Conservation (phyloP, 92 coral and sea anemone genomes). For the Actinernus sp. region DNA sequence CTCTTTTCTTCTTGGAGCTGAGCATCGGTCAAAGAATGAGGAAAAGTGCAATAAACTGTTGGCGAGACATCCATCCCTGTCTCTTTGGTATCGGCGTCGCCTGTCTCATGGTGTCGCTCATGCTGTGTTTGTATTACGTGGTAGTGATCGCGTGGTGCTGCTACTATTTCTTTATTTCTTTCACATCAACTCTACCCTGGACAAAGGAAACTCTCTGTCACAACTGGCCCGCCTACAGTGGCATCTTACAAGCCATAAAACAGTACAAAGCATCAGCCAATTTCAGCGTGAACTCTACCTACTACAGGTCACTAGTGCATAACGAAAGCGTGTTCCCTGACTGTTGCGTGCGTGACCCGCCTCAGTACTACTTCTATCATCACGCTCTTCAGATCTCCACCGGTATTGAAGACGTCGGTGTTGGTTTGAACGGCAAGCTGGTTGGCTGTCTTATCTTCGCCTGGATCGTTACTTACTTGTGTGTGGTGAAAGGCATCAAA, state of each 20-base stretch:
- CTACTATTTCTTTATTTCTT: constrained; percentile 92
- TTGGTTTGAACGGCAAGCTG: constrained; percentile 90
- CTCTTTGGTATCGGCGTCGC: constrained; percentile 97
- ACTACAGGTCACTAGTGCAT: not conserved
- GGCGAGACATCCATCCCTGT: constrained; percentile 97
- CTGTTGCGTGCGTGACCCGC: constrained; percentile 97
- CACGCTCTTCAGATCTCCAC: constrained; percentile 93
- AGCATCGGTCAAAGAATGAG: constrained; percentile 97
- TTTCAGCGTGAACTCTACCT: constrained; percentile 17
- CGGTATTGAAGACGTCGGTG: constrained; percentile 78
- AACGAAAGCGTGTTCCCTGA: constrained; percentile 64
- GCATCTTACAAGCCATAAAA: constrained; percentile 11
- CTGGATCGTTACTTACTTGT: constrained; percentile 94
- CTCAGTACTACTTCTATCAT: constrained; percentile 96
- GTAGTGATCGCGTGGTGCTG: constrained; percentile 99
- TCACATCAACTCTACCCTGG: constrained; percentile 88
- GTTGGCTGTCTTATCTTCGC: constrained; percentile 96
- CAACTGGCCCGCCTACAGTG: constrained; percentile 41
- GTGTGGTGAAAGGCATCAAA: constrained; percentile 98
- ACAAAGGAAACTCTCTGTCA: constrained; percentile 59
- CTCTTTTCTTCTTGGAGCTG: constrained; percentile 94
- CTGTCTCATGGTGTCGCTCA: constrained; percentile 92
- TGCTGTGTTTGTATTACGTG: constrained; percentile 93
- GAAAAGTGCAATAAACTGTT: constrained; percentile 88
- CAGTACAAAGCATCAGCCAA: constrained; percentile 32